Evolutionary conservation across 2,888 invertebrate species (phyloP), one percentile per base, ranked within the genome.

Genomic region (Tillus elongatus): DNA sequence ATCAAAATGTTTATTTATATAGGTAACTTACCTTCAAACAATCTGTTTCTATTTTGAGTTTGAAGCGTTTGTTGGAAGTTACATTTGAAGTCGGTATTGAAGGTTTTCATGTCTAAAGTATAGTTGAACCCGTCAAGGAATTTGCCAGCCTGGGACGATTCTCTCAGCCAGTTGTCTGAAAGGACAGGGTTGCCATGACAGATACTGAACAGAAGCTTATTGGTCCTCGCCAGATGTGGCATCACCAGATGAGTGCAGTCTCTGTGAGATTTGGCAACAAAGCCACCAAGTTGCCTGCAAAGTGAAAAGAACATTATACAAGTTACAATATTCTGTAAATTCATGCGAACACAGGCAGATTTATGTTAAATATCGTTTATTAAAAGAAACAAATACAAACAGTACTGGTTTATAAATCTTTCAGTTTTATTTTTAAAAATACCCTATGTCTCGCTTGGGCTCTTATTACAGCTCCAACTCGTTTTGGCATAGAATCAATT

Each of bases 181-280:
- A 96, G 73, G 11, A 97, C 75, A 58, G 81, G 81, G 50, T 82
- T 79, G 43, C 86, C 86, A 12, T 80, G 77, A 44, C 86, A 82
- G 30, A 96, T 72, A 49, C 87, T 86, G 58, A 85, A 82, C 41
- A 96, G 72, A 16, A 96, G 73, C 61, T 93, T 93, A 53, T 83
- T 76, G 0, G 92, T 91, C 34, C 93, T 76, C 36, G 77, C 77
- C 8, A 87, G 70, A 37, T 81, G 75, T 15, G 82, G 77, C 81
- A 89, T 82, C 2, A 97, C 79, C 26, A 97, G 73, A 63, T 97
- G 95, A 0, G 92, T 95, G 13, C 90, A 90, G 49, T 86, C 82
- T 3, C 72, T 64, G 30, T 83, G 79, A 43, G 77, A 76, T 2
- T 79, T 79, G 1, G 84, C 84, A 13, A 91, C 70, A 11, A 77